Conservation (phyloP, 2,113 vertebrate genomes). For the Festucalex cinctus region DNA sequence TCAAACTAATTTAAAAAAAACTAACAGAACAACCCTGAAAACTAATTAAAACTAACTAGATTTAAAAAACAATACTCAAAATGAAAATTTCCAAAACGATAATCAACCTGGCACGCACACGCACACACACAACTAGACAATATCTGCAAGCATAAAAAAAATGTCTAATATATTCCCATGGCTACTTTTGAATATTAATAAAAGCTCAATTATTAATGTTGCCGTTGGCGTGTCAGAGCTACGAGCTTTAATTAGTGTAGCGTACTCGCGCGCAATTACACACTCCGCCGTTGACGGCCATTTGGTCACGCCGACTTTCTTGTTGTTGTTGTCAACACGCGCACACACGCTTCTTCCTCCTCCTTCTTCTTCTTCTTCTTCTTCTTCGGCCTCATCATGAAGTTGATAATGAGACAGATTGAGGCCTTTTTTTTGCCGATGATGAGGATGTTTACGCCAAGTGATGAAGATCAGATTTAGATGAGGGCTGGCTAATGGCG, state of each 20-base stretch:
- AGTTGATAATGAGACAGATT: slow-evolving; percentile 68
- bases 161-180: slow-evolving; percentile 99
- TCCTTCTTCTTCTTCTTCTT: not conserved
- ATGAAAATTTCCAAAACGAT: too few species aligned
- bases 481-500: not conserved
- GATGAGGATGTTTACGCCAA: slow-evolving; percentile 50
- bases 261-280: slow-evolving; percentile 99
- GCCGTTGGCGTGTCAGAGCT: slow-evolving; percentile 99
- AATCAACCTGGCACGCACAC: slow-evolving; percentile 27
- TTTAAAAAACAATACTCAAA: too few species aligned
- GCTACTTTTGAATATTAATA: slow-evolving; percentile 99
- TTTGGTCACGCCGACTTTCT: slow-evolving; percentile 87
- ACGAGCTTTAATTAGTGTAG: slow-evolving; percentile 99
- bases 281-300: slow-evolving; percentile 97
- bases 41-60: too few species aligned
- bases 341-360: too few species aligned
- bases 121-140: slow-evolving; percentile 71
- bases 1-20: too few species aligned
- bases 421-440: slow-evolving; percentile 42
- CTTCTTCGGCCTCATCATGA: slow-evolving; percentile 66
- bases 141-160: slow-evolving; percentile 89
- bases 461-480: slow-evolving; percentile 27
- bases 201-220: slow-evolving; percentile 99
- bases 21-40: too few species aligned
- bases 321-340: slow-evolving; percentile 94